These are phyloP conservation scores for Chaetodon trifascialis DNA, from an alignment of 2,113 vertebrate species.

Conservation along the genomic window DNA sequence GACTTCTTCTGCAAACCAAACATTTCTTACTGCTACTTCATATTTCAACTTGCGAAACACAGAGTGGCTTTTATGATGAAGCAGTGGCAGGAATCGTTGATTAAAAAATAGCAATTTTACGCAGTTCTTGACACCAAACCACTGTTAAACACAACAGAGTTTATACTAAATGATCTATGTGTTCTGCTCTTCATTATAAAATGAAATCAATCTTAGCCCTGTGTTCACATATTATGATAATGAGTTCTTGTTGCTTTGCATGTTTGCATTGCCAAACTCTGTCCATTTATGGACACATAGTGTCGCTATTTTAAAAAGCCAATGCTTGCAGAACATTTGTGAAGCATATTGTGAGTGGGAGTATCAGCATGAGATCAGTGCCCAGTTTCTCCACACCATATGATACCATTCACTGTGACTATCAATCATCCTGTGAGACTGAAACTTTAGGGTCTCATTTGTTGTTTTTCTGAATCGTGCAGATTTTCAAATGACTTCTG, in stretches of 20 bases:
- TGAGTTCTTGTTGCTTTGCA: background rate
- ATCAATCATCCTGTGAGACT: constrained; percentile 44
- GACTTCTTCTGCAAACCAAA: background rate
- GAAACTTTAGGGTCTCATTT: constrained; percentile 7
- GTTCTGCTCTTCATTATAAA: background rate
- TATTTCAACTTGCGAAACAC: background rate
- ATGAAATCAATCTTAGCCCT: background rate
- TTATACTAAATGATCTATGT: background rate
- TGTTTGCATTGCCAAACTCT: background rate
- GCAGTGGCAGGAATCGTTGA: background rate
- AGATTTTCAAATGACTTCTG: constrained; percentile 25
- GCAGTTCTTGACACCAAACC: background rate
- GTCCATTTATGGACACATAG: background rate
- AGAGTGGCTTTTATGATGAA: background rate
- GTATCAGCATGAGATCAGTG: constrained; percentile 41
- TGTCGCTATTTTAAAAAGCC: constrained; percentile 26
- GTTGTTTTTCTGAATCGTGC: background rate
- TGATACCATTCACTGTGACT: constrained; percentile 25
- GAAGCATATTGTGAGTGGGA: constrained; percentile 66
- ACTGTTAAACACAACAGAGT: background rate
- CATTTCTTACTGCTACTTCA: background rate
- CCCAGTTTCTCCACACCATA: constrained; percentile 32
- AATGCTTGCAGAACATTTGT: constrained; percentile 25
- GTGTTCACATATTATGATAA: no score
- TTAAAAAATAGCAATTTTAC: background rate